A percentile compares a stretch with the other conserved stretches of the same genome.
Conservation (phyloP, 1,140 invertebrate genomes). For the Drosophila novamexicana region DNA sequence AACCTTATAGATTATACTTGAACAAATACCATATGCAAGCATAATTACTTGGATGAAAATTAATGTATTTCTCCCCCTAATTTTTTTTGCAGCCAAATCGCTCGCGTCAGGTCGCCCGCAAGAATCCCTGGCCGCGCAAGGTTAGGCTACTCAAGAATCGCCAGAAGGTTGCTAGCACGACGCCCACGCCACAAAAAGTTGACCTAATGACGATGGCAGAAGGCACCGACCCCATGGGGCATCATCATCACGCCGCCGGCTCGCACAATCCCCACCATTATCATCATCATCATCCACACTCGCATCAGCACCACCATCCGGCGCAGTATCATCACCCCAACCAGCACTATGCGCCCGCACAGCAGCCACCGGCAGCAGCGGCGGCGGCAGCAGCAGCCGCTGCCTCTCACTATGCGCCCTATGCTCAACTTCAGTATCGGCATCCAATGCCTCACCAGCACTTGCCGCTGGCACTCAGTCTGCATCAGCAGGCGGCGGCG, state of each 20-base stretch:
- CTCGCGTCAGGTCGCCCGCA: conserved; percentile 42
- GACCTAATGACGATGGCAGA: conserved; percentile 85
- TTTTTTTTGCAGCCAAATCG: conserved; percentile 35
- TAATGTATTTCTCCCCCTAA: not conserved
- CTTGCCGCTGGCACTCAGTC: conserved; percentile 56
- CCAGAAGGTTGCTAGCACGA: conserved; percentile 26
- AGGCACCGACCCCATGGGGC: conserved; percentile 84
- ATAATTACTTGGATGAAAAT: not conserved
- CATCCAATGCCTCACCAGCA: conserved; percentile 64
- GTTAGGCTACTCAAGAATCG: conserved; percentile 17
- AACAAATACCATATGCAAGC: not conserved
- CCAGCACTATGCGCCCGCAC: conserved; percentile 58
- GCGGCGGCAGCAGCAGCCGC: conserved; percentile 45
- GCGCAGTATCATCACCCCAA: conserved; percentile 54
- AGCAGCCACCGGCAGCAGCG: conserved; percentile 40
- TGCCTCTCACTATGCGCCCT: conserved; percentile 58
- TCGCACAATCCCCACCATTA: conserved; percentile 73
- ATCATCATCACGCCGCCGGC: conserved; percentile 78
- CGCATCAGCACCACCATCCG: conserved; percentile 60
- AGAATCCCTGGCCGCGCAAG: conserved; percentile 56
- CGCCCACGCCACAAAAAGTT: conserved; percentile 68
- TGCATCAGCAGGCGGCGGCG: conserved; percentile 72
- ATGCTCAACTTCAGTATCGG: conserved; percentile 71
- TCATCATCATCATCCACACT: conserved; percentile 58
- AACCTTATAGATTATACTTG: not conserved